Percentiles rank a stretch among this genome's conserved stretches.
Conservation (phyloP, 2,797 vertebrate genomes). For the Thaleichthys pacificus region DNA sequence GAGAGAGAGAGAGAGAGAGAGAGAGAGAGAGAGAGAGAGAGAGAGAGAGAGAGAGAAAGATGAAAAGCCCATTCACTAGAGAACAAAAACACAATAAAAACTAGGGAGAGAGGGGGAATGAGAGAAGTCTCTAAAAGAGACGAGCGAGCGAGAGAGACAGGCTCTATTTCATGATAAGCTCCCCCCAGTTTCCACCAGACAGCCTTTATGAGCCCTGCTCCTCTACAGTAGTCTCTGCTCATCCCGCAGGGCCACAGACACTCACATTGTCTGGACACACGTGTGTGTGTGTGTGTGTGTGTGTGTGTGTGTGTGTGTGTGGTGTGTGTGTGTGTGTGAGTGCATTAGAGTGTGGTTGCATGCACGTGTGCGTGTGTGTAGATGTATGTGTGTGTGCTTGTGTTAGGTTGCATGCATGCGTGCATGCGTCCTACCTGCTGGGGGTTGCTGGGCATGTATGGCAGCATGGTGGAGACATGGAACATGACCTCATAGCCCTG, state of each 20-base stretch:
- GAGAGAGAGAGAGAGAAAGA: constrained; percentile 24
- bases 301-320: too few species aligned
- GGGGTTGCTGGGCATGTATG: constrained; percentile 93
- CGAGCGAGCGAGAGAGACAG: background rate
- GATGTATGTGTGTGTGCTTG: too few species aligned
- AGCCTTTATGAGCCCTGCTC: too few species aligned
- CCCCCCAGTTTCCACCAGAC: background rate
- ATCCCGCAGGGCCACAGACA: too few species aligned
- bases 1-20: constrained; percentile 24
- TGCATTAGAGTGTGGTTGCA: background rate
- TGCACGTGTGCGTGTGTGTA: too few species aligned
- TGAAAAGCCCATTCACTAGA: constrained; percentile 30
- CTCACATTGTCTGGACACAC: too few species aligned
- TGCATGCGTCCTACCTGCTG: constrained; percentile 82
- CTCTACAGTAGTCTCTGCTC: too few species aligned
- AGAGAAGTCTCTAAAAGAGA: too few species aligned
- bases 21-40: constrained; percentile 31
- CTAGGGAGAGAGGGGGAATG: constrained; percentile 9
- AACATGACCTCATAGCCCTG: constrained; percentile 98
- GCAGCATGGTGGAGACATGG: constrained; percentile 95
- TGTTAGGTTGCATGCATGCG: background rate
- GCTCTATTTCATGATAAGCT: background rate
- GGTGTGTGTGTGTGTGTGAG: background rate
- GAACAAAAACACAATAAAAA: constrained; percentile 51
- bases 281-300: background rate